phyloP scores from a whole-genome alignment of 2,888 invertebrate species.

The Cacoxenus indagator region DNA sequence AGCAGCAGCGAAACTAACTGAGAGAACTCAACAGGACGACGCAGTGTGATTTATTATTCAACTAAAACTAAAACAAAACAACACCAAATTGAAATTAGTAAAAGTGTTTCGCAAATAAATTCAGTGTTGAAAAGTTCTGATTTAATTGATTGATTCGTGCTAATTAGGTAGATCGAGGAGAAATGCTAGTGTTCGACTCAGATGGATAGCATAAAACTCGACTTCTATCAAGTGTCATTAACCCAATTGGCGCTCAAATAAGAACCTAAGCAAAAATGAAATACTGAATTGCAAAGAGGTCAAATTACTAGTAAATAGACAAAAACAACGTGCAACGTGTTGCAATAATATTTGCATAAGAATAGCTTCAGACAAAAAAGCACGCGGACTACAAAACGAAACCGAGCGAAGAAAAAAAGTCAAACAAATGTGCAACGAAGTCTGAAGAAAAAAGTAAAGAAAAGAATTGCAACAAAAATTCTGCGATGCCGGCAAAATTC shows the following conservation, averaged over 20 bases:
- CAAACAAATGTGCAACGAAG: neutral
- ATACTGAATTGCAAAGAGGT: conserved; percentile 20
- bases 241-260: conserved; percentile 54
- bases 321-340: conserved; percentile 55
- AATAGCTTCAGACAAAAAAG: conserved; percentile 45
- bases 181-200: no score
- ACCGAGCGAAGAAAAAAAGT: neutral
- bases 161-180: neutral
- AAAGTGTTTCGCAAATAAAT: neutral
- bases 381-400: conserved; percentile 8
- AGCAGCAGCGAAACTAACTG: conserved; percentile 15
- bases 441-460: neutral
- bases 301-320: conserved; percentile 13
- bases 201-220: no score
- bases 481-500: neutral
- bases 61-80: neutral
- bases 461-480: neutral
- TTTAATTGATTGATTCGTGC: conserved; percentile 1
- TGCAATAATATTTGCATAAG: conserved; percentile 60
- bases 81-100: neutral
- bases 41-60: conserved; percentile 1
- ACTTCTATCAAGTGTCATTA: conserved; percentile 53
- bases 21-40: neutral
- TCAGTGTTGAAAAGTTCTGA: neutral
- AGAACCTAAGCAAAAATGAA: conserved; percentile 29